Base-by-base conservation (phyloP, 2,113 vertebrate genomes). In the Cynocephalus volans region DNA sequence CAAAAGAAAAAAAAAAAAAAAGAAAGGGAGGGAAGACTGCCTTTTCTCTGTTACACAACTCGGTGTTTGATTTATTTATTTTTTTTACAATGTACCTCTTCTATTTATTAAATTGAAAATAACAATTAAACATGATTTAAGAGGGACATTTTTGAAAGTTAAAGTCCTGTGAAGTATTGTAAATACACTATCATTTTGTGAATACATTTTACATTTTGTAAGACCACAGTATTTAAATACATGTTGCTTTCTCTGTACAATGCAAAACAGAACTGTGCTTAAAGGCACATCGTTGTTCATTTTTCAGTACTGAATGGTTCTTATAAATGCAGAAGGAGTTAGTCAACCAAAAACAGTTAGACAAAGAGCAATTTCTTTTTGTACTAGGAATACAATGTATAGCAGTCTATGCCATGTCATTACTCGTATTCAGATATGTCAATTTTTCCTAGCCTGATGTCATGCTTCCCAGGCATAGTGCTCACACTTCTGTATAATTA, bases 111-210 rank as follows among this genome's bases (percentile, higher is more conserved):
- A 86, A 41, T 94, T 81, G 11, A 89, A 85, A 94, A 89, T 54
- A 83, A 83, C 65, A 75, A 86, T 54, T 88, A 36, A 54, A 58
- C 23, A 72, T n/a, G 52, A 93, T 64, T 95, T 82, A 41, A 95
- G 81, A 81, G 6, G 17, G 3, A 86, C 84, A 45, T 0, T 69
- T 85, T 23, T 48, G 48, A 80, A 81, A 76, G 23, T 75, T 86
- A 90, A 89, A 83, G 2, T 62, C 24, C 23, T 45, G 33, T 50
- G 8, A 73, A 41, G 4, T 73, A 41, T 33, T 82, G 10, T 72
- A 81, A 33, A 24, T 62, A 54, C 64, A 77, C 12, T 81, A 36
- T 65, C 36, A 83, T 73, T 95, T 85, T 87, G 28, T 69, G 33
- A 88, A 96, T 69, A 54, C 15, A 77, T 41, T 58, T 77, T 31